Percentiles rank a stretch among this genome's conserved stretches.
Evolutionary conservation across 2,797 vertebrate species (phyloP).

Genomic region (Cossypha caffra): DNA sequence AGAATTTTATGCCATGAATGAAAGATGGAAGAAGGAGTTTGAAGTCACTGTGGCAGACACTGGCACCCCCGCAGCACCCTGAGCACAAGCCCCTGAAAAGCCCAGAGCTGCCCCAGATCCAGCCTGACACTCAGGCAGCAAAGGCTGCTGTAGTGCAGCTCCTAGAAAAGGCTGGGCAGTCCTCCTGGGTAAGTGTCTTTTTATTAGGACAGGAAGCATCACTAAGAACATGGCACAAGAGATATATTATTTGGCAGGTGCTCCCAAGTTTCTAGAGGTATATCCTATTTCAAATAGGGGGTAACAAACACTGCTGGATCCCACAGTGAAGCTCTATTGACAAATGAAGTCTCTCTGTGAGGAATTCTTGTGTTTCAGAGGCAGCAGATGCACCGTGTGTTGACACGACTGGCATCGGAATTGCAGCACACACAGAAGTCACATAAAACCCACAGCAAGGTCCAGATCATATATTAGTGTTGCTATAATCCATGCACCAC

Average conservation of each 20-base stretch:
- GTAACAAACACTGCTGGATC: not conserved
- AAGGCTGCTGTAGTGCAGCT: not conserved
- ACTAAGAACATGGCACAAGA: not conserved
- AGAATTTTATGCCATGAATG: not conserved
- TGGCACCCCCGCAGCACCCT: not conserved
- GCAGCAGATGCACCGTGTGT: conserved; percentile 17
- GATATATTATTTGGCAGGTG: not conserved
- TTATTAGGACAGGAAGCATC: not conserved
- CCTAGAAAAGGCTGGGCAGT: not conserved
- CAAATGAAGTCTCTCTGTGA: not conserved
- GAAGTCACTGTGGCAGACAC: not conserved
- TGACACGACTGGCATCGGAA: conserved; percentile 23
- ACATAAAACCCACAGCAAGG: conserved; percentile 32
- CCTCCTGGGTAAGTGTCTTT: not conserved
- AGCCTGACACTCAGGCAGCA: not conserved
- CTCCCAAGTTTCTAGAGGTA: not conserved
- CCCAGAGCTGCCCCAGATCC: not conserved
- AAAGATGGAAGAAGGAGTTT: not conserved
- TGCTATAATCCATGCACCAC: conserved; percentile 1
- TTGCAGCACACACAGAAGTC: not conserved
- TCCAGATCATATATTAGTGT: conserved; percentile 3
- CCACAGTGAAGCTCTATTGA: not conserved
- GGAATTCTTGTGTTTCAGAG: not conserved
- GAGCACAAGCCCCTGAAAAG: not conserved
- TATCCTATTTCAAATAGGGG: not conserved